A percentile compares a stretch with the other conserved stretches of the same genome.
Conservation (phyloP, 2,888 invertebrate genomes). For the Matsumyia berberina region DNA sequence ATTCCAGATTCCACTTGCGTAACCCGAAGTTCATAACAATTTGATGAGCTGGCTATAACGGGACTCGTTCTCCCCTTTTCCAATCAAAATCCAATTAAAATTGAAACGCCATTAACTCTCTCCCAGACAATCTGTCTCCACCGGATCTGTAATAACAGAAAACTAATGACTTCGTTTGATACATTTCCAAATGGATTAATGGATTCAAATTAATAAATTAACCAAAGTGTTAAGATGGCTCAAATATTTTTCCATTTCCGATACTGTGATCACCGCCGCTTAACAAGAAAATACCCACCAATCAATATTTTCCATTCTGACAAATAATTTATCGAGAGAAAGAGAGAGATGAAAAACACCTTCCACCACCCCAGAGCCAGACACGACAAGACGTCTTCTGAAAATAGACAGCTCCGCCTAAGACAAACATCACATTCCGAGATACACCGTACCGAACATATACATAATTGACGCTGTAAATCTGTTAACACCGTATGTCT, state of each 20-base stretch:
- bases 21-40: too few species aligned
- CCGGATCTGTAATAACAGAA: background rate
- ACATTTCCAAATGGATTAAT: conserved; percentile 22
- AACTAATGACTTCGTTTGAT: conserved; percentile 14
- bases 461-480: conserved; percentile 76
- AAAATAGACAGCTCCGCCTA: conserved; percentile 71
- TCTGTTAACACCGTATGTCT: conserved; percentile 75
- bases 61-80: too few species aligned
- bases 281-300: background rate
- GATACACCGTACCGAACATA: conserved; percentile 53
- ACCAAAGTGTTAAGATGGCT: conserved; percentile 41
- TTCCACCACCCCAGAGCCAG: conserved; percentile 21
- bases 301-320: conserved; percentile 42
- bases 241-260: conserved; percentile 52
- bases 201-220: conserved; percentile 62
- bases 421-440: conserved; percentile 69
- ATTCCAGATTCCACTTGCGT: too few species aligned
- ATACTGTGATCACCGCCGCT: background rate
- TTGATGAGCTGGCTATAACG: too few species aligned
- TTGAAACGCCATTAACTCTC: conserved; percentile 22
- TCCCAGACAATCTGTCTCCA: conserved; percentile 19
- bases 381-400: conserved; percentile 54
- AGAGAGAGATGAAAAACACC: conserved; percentile 1
- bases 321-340: conserved; percentile 39
- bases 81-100: conserved; percentile 25